Base-by-base conservation (phyloP, 2,888 invertebrate species). In the Pyrrhia umbra region DNA sequence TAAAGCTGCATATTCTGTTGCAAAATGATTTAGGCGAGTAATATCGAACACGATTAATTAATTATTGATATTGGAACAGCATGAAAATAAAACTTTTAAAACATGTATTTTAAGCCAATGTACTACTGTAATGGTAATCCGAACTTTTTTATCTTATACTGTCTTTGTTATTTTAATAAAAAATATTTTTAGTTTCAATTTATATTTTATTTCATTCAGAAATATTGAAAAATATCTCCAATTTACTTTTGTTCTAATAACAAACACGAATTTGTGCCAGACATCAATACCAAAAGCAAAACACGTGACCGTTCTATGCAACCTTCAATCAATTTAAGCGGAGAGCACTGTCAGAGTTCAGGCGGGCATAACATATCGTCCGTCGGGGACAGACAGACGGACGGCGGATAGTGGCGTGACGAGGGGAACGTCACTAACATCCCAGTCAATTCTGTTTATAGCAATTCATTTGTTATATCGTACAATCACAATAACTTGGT, bases 361-460 rank as follows among this genome's bases (percentile, higher is more conserved):
- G 87, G 82, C 77, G 83, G 79, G 86, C 88, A 85, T 88, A 84
- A 86, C 88, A 84, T 82, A 88, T 85, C 86, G 83, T 77, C 77
- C 82, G 88, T 87, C 87, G 84, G 79, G 81, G 83, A 77, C 88
- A 88, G 87, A 70, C 80, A 57, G 68, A 73, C 73, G 56, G 66
- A 74, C 74, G 72, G 54, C 71, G 67, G 78, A 79, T 69, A 71
- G 70, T 76, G 63, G 75, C 82, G 79, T 86, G 86, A 85, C 86
- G 80, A 85, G 82, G 87, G 88, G 88, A 63, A 85, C 78, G 85
- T 88, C 87, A 88, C 77, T 64, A 80, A 72, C 69, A 80, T 77
- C 79, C 73, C 69, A 79, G 69, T 80, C 77, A 77, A 77, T 82
- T 81, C 74, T 78, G 80, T 80, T 75, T 78, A 76, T 77, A 78